phyloP scores from a whole-genome alignment of 2,888 invertebrate species.

The Elegia similella region DNA sequence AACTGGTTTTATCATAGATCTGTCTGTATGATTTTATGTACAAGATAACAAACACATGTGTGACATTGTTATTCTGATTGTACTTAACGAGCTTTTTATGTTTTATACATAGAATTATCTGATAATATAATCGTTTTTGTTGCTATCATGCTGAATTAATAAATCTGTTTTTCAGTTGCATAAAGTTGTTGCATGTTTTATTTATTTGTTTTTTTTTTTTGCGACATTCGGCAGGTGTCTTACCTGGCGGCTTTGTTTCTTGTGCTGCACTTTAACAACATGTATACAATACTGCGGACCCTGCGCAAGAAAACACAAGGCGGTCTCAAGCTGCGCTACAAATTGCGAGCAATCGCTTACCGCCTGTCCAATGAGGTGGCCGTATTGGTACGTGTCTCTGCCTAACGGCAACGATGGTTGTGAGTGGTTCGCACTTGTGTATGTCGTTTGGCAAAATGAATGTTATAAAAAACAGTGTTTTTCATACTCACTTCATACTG shows the following conservation, averaged over 20 bases:
- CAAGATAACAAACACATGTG: neutral
- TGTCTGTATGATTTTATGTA: neutral
- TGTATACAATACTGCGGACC: slow-evolving; percentile 91
- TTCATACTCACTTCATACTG: no score
- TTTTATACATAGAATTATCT: slow-evolving; percentile 39
- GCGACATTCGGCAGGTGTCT: slow-evolving; percentile 83
- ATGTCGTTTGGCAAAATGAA: neutral
- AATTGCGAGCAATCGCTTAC: slow-evolving; percentile 77
- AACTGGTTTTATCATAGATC: no score
- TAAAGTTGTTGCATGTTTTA: slow-evolving; percentile 41
- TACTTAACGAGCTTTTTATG: slow-evolving; percentile 47
- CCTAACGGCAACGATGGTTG: neutral
- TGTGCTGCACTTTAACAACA: slow-evolving; percentile 93
- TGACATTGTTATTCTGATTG: slow-evolving; percentile 24
- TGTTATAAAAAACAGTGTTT: no score
- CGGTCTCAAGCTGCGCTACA: slow-evolving; percentile 82
- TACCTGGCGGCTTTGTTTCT: slow-evolving; percentile 92
- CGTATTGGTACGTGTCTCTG: slow-evolving; percentile 62
- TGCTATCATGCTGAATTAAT: slow-evolving; percentile 47
- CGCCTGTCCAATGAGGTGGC: slow-evolving; percentile 70
- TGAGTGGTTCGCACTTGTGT: neutral
- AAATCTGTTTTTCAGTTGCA: slow-evolving; percentile 63
- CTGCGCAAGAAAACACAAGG: slow-evolving; percentile 90
- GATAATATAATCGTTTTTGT: slow-evolving; percentile 43
- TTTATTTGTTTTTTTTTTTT: slow-evolving; percentile 52